Evolutionary conservation across 2,113 vertebrate genomes (phyloP).

Genomic region (Ophiodon elongatus): DNA sequence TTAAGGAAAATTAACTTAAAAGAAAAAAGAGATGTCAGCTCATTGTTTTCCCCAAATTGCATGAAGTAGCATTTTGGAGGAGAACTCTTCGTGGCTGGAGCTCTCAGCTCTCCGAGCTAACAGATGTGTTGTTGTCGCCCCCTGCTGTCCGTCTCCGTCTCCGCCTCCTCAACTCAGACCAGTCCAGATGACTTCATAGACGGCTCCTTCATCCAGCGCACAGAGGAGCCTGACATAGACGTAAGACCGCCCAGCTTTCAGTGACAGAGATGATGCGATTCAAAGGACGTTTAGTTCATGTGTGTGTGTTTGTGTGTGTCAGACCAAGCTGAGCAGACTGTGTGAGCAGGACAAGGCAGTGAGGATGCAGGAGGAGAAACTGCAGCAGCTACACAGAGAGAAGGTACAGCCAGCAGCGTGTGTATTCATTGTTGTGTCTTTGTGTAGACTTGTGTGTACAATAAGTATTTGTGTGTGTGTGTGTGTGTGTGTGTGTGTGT

Average conservation of each 20-base stretch:
- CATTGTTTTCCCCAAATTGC: neutral
- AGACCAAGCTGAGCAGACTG: slow-evolving; percentile 94
- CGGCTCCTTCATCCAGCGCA: slow-evolving; percentile 82
- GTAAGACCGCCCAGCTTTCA: slow-evolving; percentile 82
- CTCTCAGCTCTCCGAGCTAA: neutral
- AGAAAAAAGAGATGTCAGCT: neutral
- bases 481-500: slow-evolving; percentile 11
- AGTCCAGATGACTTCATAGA: slow-evolving; percentile 90
- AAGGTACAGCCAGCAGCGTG: slow-evolving; percentile 83
- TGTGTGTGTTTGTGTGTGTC: slow-evolving; percentile 41
- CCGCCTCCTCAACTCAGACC: slow-evolving; percentile 82
- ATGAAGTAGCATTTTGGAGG: neutral
- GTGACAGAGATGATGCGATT: neutral
- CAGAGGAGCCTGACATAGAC: slow-evolving; percentile 91
- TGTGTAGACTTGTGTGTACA: neutral
- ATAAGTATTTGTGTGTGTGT: slow-evolving; percentile 10
- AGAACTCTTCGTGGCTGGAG: neutral
- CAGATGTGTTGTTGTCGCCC: slow-evolving; percentile 17
- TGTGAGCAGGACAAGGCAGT: slow-evolving; percentile 97
- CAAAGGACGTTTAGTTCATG: neutral
- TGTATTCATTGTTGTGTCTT: neutral
- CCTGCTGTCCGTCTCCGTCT: slow-evolving; percentile 29
- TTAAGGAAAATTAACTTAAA: neutral
- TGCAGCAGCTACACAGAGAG: slow-evolving; percentile 97
- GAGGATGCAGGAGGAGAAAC: slow-evolving; percentile 92